Percentiles rank a stretch among this genome's conserved stretches.
Conservation (phyloP, 2,113 vertebrate species). For the Odocoileus hemionus region DNA sequence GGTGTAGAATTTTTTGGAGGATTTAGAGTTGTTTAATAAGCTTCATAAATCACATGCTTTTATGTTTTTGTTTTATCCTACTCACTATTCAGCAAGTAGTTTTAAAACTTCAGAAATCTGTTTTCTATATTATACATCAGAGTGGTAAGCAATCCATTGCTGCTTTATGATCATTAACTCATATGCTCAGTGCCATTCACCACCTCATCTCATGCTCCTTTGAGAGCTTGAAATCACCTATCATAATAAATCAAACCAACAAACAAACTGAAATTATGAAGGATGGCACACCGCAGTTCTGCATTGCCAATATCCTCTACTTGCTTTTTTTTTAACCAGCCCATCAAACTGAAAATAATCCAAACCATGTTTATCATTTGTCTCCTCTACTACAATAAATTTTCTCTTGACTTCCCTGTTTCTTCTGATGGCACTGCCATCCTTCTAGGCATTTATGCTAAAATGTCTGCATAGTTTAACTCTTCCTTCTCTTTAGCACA, state of each 20-base stretch:
- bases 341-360: constrained; percentile 13
- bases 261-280: neutral
- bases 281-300: neutral
- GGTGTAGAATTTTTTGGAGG: neutral
- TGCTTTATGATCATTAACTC: constrained; percentile 37
- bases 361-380: neutral
- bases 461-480: neutral
- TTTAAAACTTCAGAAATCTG: constrained; percentile 38
- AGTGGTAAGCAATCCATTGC: neutral
- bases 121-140: constrained; percentile 7
- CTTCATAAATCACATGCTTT: neutral
- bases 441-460: neutral
- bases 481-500: neutral
- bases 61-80: neutral
- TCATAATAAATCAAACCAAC: neutral
- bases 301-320: neutral
- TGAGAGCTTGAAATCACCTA: neutral
- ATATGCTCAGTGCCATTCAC: neutral
- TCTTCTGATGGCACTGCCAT: neutral
- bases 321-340: neutral
- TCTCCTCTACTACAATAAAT: neutral
- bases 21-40: neutral
- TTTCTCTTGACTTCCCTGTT: neutral
- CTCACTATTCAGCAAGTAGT: neutral
- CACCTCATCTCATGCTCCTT: neutral